Base-by-base conservation (phyloP, 2,113 vertebrate genomes). In the Corythornis madagascariensis region DNA sequence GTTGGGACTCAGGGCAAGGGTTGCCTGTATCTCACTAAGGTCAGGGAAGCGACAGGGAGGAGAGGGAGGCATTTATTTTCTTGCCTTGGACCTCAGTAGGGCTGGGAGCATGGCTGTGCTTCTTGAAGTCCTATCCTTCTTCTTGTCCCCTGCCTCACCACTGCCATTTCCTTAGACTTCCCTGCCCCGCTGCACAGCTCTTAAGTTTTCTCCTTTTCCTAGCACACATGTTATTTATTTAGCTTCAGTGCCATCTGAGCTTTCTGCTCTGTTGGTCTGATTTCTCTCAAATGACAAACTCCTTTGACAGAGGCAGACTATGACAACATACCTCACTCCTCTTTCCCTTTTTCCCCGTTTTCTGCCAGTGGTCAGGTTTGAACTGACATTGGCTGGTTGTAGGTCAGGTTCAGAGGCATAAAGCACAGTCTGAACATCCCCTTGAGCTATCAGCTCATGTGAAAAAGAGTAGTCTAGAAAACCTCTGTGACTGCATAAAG, bases 401-500 rank as follows among this genome's bases (percentile, higher is more conserved):
- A 91, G 93, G 83, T 95, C 48, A 86, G 61, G 60, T 96, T 95
- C 80, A 95, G 94, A 95, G 89, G 69, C 86, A 91, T 75, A 57
- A 48, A 86, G 73, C 40, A 20, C 86, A 94, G 69, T 64, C 80
- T 93, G 88, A 96, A 88, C 80, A 93, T 91, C 33, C 85, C 90
- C 83, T 88, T 20, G 16, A 90, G 88, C 63, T 64, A 91, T 52
- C 65, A 72, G 70, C 83, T 94, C 65, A 78, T 88, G 73, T 90
- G 90, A 94, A 95, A 95, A 91, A 0, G 42, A 89, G 60, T 88
- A 90, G 72, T 86, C 83, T 88, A 88, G 88, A 89, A 96, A 95
- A 90, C 53, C 76, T 90, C 48, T 88, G 40, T 82, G 82, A 64
- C 79, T 88, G 64, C 42, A 76, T 26, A 60, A 52, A 88, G 48